phyloP scores from a whole-genome alignment of 2,888 invertebrate genomes.

The Trissolcus brochymenae region DNA sequence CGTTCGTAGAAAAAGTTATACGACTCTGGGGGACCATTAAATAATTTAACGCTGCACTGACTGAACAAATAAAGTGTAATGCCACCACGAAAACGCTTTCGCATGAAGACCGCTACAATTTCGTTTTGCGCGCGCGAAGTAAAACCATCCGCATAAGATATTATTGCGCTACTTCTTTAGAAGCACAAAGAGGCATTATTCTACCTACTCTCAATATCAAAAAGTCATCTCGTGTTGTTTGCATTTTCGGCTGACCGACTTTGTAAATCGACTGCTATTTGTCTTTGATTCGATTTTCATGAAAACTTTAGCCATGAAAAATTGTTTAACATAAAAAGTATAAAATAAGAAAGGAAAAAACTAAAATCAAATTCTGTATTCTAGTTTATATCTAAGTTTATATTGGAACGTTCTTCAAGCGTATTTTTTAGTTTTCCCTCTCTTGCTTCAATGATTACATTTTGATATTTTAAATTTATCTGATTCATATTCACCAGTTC shows the following conservation, averaged over 20 bases:
- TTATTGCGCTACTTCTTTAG: constrained; percentile 13
- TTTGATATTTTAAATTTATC: background rate
- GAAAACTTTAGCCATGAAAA: background rate
- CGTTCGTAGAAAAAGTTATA: constrained; percentile 15
- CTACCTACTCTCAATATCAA: no score
- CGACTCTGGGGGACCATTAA: constrained; percentile 17
- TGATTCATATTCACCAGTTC: constrained; percentile 78
- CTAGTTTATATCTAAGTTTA: background rate
- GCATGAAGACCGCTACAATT: constrained; percentile 7
- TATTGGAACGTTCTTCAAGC: background rate
- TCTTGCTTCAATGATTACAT: no score
- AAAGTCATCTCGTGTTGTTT: no score
- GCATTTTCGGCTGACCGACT: background rate
- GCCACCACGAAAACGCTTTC: constrained; percentile 16
- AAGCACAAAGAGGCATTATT: background rate
- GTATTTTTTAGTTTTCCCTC: background rate
- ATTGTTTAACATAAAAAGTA: background rate
- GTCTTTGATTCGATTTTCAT: background rate
- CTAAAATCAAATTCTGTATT: no score
- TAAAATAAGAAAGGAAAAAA: background rate
- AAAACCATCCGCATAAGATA: constrained; percentile 12
- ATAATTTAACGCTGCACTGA: constrained; percentile 27
- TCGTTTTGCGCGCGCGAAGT: constrained; percentile 11
- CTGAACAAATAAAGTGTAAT: constrained; percentile 26
- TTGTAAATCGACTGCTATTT: background rate